Base-by-base conservation (phyloP, 2,797 vertebrate species). In the Amphiprion clarkii region DNA sequence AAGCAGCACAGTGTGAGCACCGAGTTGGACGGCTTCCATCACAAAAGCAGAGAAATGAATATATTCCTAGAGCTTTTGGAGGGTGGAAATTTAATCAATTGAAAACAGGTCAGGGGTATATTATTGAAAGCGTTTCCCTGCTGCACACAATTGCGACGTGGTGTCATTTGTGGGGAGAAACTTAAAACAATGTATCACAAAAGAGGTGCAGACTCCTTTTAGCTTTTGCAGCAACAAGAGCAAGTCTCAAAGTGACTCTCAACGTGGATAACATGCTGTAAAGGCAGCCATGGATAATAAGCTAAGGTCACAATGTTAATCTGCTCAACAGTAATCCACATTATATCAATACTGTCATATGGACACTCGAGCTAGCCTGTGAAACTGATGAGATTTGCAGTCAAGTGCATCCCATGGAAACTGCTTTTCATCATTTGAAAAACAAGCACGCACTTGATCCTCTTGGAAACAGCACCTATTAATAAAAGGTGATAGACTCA, bases 41-140 rank as follows among this genome's bases (percentile, higher is more conserved):
- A 71, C 66, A 78, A 71, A 79, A 61, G 69, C 80, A 81, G 72
- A 71, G 67, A 72, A 81, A 91, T 89, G 49, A 88, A 85, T 78
- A 76, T 64, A 82, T 85, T 78, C 59, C 66, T 64, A 5, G 23
- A 13, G 39, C 76, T 78, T 87, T 79, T 58, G 52, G 66, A 62
- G 71, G 62, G 74, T 61, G 76, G 81, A 79, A 84, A 88, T 88
- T 48, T 78, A 85, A 89, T 87, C 83, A 79, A 71, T 85, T 79
- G 74, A 76, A 88, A 89, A 79, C 60, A 66, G 75, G 79, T 82
- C 27, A 53, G 59, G 66, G 71, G 67, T 66, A 57, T 83, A 76
- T 87, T 82, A 85, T 75, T 83, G 72, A 84, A 83, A 58, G 70
- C 57, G 74, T 82, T 71, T 74, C 39, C 55, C 58, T 51, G 65